These are phyloP conservation scores for Galerucella nymphaeae DNA, from an alignment of 2,888 invertebrate species.

Conservation along the genomic window DNA sequence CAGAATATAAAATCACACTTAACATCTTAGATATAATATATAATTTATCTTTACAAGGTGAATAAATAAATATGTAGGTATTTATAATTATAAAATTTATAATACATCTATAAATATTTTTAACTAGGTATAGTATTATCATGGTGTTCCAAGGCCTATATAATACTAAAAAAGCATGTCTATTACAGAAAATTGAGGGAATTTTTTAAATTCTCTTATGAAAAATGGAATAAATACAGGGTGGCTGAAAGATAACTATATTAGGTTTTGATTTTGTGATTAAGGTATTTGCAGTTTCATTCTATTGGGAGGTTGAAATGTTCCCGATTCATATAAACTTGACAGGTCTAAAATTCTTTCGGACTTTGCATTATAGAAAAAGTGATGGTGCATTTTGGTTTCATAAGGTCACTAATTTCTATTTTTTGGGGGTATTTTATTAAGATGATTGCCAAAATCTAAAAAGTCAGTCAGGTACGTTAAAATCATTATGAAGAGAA, in stretches of 20 bases:
- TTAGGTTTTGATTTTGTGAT: no score
- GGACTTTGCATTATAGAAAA: no score
- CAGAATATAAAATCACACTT: conserved; percentile 10
- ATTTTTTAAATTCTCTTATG: not conserved
- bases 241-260: no score
- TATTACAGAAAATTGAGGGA: not conserved
- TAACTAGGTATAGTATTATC: conserved; percentile 8
- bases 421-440: no score
- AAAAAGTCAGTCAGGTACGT: conserved; percentile 2
- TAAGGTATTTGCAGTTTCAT: no score
- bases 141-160: conserved; percentile 28
- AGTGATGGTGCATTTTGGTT: no score
- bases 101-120: conserved; percentile 15
- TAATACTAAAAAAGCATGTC: conserved; percentile 22
- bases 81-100: conserved; percentile 17
- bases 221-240: not conserved
- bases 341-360: no score
- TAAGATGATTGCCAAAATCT: not conserved
- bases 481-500: not conserved
- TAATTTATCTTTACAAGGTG: conserved; percentile 15
- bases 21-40: not conserved
- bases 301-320: no score
- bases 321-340: no score
- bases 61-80: conserved; percentile 27
- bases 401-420: no score